Evolutionary conservation across 1,140 invertebrate species (phyloP), one percentile per base, ranked within the genome.

Genomic region (Bilobella aurantiaca): DNA sequence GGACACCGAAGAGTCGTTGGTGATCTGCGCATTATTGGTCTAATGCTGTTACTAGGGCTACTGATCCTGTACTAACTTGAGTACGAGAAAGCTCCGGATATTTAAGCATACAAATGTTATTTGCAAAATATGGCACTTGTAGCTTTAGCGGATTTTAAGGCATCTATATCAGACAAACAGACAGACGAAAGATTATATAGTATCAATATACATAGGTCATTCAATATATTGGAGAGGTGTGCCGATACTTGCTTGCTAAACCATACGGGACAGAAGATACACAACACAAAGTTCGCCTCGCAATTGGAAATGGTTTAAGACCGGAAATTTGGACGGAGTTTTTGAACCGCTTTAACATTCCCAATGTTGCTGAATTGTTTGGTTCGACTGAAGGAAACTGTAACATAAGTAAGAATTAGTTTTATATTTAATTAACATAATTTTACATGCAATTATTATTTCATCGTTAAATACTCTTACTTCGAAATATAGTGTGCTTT

Each of bases 381-480:
- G 95, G 94, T 2, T 93, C 94, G 5, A 98, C 95, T 0, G 95
- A 98, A 81, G 93, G 95, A 69, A 98, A 97, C 76, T 91, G 91
- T 49, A 96, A 93, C 77, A 91, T 92, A 49, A 83, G 87, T 89
- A 81, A 81, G 79, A n/a, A n/a, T n/a, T n/a, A n/a, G n/a, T n/a
- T n/a, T n/a, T n/a, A n/a, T n/a, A n/a, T n/a, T n/a, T n/a, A n/a
- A n/a, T n/a, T n/a, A n/a, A n/a, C n/a, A n/a, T n/a, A 21, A 12
- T 42, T 42, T 42, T 12, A 16, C 53, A 63, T 12, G 67, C 70
- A 64, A 62, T 59, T 76, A 79, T 90, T 91, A 57, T 83, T 88
- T 8, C 90, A 90, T 42, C 18, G 8, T 42, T 18, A 8, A 42
- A 42, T 12, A 12, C 18, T 12, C 30, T 34, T n/a, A n/a, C n/a